Evolutionary conservation across 2,888 invertebrate genomes (phyloP), one percentile per base, ranked within the genome.

Genomic region (Amphimallon solstitiale): DNA sequence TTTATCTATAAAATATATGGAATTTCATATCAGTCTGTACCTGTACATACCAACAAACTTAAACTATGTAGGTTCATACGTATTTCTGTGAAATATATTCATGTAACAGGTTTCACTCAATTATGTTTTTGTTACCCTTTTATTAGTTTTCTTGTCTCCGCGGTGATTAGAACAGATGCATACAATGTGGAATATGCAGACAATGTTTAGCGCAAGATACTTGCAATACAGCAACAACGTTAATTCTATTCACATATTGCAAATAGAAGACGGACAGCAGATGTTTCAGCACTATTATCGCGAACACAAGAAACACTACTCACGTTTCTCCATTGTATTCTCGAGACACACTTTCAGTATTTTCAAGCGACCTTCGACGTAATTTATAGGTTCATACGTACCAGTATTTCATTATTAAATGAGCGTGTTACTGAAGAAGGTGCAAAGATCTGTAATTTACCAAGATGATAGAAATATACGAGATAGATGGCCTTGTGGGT

Each of bases 401-500:
- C 48, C 12, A 35, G 35, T 19, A 34, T 46, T 46, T 62, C 37
- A 17, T 17, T 48, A 19, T 61, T 21, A 12, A 40, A 51, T 46
- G 17, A 62, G 37, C 49, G 43, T 62, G 49, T 62, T 40, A 62
- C 38, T 49, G 51, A 21, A 21, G 40, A 51, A 62, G 62, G 51
- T 62, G 62, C 51, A 49, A 37, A 38, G 40, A 62, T 62, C 51
- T 49, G 29, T 37, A 51, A 62, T 38, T 49, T 38, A 62, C 62
- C 23, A 49, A 61, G 62, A 40, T 43, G 43, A 59, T 45, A 15
- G 43, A 59, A 43, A 43, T 14, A 43, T 34, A 59, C 43, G 56
- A 43, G 56, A 59, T 59, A 43, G 29, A 43, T 59, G 56, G 29
- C 56, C 56, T 59, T 59, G 56, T 59, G n/a, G n/a, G n/a, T n/a